phyloP scores from a whole-genome alignment of 2,113 vertebrate genomes.

The Sinocyclocheilus anophthalmus region DNA sequence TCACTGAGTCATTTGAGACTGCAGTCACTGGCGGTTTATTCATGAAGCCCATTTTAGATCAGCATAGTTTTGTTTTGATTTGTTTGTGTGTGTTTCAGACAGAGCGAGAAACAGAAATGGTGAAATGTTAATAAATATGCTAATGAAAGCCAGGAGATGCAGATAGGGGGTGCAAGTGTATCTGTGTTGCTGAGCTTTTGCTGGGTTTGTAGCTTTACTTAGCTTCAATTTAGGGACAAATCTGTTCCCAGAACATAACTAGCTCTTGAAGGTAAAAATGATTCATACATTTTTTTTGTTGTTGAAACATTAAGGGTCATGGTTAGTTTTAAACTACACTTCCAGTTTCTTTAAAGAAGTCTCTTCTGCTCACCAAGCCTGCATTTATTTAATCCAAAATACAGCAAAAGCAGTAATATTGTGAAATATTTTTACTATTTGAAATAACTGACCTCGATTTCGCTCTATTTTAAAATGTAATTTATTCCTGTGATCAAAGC shows the following conservation, averaged over 20 bases:
- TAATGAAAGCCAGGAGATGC: conserved; percentile 25
- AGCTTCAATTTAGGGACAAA: not conserved
- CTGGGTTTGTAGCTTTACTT: not conserved
- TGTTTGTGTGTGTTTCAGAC: conserved; percentile 30
- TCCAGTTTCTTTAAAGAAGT: too few species aligned
- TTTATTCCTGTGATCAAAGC: too few species aligned
- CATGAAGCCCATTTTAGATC: conserved; percentile 24
- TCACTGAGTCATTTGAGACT: not conserved
- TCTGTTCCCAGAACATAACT: not conserved
- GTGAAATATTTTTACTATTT: too few species aligned
- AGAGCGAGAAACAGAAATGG: conserved; percentile 1
- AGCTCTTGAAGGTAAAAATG: too few species aligned
- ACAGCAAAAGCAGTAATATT: too few species aligned
- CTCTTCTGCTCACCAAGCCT: too few species aligned
- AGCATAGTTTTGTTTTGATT: conserved; percentile 30
- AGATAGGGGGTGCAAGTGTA: not conserved
- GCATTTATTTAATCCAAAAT: too few species aligned
- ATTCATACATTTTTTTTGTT: too few species aligned
- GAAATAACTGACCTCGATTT: too few species aligned
- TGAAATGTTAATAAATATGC: conserved; percentile 18
- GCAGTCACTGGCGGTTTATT: conserved; percentile 16
- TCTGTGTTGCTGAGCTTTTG: not conserved
- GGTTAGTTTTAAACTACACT: too few species aligned
- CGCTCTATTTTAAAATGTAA: too few species aligned
- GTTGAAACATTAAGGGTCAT: too few species aligned